A percentile compares a stretch with the other conserved stretches of the same genome.
Evolutionary conservation across 2,797 vertebrate genomes (phyloP).

Genomic region (Falco peregrinus): DNA sequence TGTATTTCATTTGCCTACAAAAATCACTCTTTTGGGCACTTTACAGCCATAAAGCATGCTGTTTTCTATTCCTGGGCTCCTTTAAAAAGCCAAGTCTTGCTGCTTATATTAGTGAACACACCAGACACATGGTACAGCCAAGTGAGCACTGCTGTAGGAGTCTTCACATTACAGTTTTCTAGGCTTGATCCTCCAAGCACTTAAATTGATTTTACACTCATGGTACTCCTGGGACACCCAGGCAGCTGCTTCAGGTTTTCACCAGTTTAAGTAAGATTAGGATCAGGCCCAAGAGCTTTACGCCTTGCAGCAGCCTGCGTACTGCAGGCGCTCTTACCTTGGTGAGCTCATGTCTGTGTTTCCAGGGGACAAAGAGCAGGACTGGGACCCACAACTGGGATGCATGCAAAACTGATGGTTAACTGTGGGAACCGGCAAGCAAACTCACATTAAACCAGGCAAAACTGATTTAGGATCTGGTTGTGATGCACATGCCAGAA

Average conservation of each 20-base stretch:
- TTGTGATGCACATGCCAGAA: neutral
- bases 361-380: neutral
- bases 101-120: neutral
- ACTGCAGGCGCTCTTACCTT: neutral
- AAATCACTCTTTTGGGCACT: constrained; percentile 8
- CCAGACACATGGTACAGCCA: neutral
- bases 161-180: neutral
- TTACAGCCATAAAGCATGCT: neutral
- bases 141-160: constrained; percentile 3
- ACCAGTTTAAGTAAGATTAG: constrained; percentile 5
- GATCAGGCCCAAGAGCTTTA: neutral
- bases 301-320: neutral
- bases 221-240: neutral
- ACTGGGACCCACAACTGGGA: neutral
- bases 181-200: neutral
- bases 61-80: constrained; percentile 8
- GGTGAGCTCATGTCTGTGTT: neutral
- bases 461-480: neutral
- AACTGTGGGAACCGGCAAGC: neutral
- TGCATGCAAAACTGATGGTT: accelerated
- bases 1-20: constrained; percentile 14
- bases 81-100: neutral
- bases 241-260: constrained; percentile 18
- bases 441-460: neutral
- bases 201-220: constrained; percentile 50